Evolutionary conservation across 2,113 vertebrate genomes (phyloP), one percentile per base, ranked within the genome.

Genomic region (Malurus alboscapulatus): DNA sequence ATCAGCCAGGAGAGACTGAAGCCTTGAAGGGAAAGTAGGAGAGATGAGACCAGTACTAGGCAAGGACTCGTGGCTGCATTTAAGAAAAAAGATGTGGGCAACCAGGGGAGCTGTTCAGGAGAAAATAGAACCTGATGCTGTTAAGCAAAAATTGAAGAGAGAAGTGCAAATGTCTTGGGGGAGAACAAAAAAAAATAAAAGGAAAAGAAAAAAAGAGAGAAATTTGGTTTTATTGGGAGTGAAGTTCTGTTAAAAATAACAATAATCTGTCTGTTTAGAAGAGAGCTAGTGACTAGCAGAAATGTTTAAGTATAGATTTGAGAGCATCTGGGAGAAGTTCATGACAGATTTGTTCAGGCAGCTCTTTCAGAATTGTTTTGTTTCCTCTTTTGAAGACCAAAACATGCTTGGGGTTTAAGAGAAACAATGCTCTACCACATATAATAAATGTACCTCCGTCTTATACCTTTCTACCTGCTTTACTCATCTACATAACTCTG

Each of bases 241-340:
- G 9, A 69, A 72, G 26, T 79, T 76, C 55, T 87, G 74, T 77
- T 93, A 59, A 91, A 91, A 95, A 83, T 44, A 16, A 63, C 67
- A 73, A 62, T 77, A 62, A 74, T 92, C 55, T 80, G 58, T 82
- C 68, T 61, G 34, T 44, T 90, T 91, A 44, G 42, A 74, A 86
- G 54, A 74, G 59, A 91, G 40, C 40, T 77, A 71, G 51, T 62
- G 19, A 95, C 47, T 85, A 77, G 67, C 30, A 86, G 44, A 90
- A 94, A 83, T n/a, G n/a, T 3, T 1, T 79, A 85, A 91, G 75
- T 80, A 83, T 76, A 90, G 59, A 76, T 86, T 76, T 79, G 57
- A 94, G 92, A 87, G 48, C 53, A 55, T 93, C 67, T 80, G 81
- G 67, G 82, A 74, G 82, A 91, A 79, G 63, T 91, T 93, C 75